Conservation (phyloP, 2,797 vertebrate genomes). For the Bufotes viridis region DNA sequence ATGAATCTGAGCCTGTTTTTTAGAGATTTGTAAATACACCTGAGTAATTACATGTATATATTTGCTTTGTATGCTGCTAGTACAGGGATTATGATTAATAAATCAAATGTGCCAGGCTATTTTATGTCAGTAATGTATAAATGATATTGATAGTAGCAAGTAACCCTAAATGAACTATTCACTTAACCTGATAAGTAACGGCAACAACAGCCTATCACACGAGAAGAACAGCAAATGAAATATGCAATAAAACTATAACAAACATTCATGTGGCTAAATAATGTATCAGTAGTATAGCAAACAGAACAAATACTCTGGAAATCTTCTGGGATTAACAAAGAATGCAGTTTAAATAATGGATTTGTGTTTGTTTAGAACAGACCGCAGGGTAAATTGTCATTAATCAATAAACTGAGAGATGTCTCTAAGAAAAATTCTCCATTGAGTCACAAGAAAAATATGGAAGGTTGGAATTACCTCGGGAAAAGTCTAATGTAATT, state of each 20-base stretch:
- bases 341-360: conserved; percentile 44
- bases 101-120: not conserved
- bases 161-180: conserved; percentile 1
- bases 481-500: conserved; percentile 28
- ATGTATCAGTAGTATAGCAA: not conserved
- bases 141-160: not conserved
- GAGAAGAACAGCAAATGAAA: not conserved
- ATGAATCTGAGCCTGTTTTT: too few relatives aligned
- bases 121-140: not conserved
- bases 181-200: not conserved
- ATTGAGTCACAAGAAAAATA: conserved; percentile 39
- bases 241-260: not conserved
- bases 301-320: not conserved
- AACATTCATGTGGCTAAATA: not conserved
- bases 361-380: conserved; percentile 50
- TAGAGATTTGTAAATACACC: not conserved
- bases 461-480: conserved; percentile 32
- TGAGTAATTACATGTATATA: not conserved
- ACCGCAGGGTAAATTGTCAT: conserved; percentile 49
- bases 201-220: not conserved
- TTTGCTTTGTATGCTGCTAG: not conserved
- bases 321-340: conserved; percentile 18
- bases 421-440: conserved; percentile 21
- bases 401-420: conserved; percentile 49
- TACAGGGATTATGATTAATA: not conserved